Percentiles rank a stretch among this genome's conserved stretches.
phyloP scores from a whole-genome alignment of 1,140 invertebrate species.

The Bombus sibiricus region DNA sequence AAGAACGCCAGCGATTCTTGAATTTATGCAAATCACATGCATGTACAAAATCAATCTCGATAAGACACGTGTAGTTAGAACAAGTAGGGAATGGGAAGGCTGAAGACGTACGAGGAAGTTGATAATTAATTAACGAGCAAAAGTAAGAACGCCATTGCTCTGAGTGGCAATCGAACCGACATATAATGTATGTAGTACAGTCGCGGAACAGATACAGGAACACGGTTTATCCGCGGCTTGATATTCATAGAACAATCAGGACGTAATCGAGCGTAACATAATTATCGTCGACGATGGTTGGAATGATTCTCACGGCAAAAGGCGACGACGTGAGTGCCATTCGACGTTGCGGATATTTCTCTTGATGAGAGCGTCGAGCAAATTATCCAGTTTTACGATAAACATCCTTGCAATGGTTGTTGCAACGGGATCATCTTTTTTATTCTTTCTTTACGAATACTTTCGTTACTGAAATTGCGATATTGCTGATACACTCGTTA shows the following conservation, averaged over 20 bases:
- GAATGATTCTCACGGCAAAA: constrained; percentile 1
- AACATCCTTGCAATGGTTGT: not conserved
- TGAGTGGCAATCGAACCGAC: constrained; percentile 28
- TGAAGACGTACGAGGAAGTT: constrained; percentile 1
- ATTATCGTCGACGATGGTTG: constrained; percentile 34
- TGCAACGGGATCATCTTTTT: not conserved
- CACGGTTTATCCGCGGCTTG: constrained; percentile 32
- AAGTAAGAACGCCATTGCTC: not conserved
- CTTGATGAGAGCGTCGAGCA: not conserved
- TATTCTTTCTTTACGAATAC: too few relatives aligned
- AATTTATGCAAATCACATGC: constrained; percentile 36
- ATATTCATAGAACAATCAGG: constrained; percentile 54
- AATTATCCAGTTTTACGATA: not conserved
- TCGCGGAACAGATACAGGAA: constrained; percentile 23
- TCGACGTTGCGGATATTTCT: not conserved
- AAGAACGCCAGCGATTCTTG: not conserved
- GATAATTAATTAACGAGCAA: constrained; percentile 23
- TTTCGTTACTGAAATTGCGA: not conserved
- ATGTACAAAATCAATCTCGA: constrained; percentile 46
- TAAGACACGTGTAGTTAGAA: constrained; percentile 7
- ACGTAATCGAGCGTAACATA: constrained; percentile 48
- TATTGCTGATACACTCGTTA: not conserved
- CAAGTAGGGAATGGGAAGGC: constrained; percentile 11
- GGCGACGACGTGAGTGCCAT: constrained; percentile 1
- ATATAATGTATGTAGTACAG: constrained; percentile 29